Evolutionary conservation across 2,888 invertebrate species (phyloP).

Genomic region (Mystacides longicornis): DNA sequence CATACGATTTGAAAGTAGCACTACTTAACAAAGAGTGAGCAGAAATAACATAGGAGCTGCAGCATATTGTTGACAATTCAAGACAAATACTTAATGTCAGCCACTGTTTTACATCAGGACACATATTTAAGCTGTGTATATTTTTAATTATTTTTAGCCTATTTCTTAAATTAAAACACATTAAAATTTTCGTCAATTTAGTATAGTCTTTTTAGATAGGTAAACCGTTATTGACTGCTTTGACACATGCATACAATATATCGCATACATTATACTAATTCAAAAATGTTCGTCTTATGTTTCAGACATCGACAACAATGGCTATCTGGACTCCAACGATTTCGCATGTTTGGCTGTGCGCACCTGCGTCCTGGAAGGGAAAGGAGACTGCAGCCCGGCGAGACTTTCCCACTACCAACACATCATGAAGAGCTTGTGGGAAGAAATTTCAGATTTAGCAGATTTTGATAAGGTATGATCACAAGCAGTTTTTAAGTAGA

Average conservation of each 20-base stretch:
- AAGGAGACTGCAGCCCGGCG: conserved; percentile 67
- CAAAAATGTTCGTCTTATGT: conserved; percentile 24
- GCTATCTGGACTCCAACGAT: conserved; percentile 72
- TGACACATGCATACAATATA: too few species aligned
- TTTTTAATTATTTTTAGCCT: too few species aligned
- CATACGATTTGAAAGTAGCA: too few species aligned
- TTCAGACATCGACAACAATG: conserved; percentile 79
- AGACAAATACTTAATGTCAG: too few species aligned
- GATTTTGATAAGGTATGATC: conserved; percentile 75
- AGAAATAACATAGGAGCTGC: too few species aligned
- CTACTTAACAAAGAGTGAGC: too few species aligned
- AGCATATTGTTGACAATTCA: too few species aligned
- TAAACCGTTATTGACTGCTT: too few species aligned
- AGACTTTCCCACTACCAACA: conserved; percentile 73
- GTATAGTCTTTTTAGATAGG: too few species aligned
- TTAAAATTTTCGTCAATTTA: too few species aligned
- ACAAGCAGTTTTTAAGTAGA: background rate
- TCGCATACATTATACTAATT: too few species aligned
- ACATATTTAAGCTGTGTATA: background rate
- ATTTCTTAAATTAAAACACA: too few species aligned
- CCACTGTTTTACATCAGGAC: background rate
- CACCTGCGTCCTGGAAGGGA: conserved; percentile 74
- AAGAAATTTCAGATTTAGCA: conserved; percentile 76
- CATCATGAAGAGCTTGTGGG: conserved; percentile 77
- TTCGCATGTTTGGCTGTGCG: conserved; percentile 76